A percentile compares a stretch with the other conserved stretches of the same genome.
These are phyloP conservation scores for Actinia tenebrosa DNA, from an alignment of 64 coral and sea anemone species.

Conservation along the genomic window DNA sequence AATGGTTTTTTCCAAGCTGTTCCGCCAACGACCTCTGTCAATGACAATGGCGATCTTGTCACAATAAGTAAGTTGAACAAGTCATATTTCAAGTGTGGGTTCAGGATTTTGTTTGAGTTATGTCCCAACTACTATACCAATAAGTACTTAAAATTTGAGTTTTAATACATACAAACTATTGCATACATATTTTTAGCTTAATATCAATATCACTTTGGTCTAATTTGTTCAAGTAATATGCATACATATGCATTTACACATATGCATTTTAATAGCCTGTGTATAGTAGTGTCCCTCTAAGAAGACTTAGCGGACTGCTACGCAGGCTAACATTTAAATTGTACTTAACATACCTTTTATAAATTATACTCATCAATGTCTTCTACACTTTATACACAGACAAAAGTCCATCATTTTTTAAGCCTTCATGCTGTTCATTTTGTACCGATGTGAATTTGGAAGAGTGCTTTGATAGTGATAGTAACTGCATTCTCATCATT, in stretches of 20 bases:
- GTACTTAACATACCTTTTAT: neutral
- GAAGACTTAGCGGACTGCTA: too few species aligned
- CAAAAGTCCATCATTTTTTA: slow-evolving; percentile 23
- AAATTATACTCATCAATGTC: neutral
- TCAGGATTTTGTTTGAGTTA: too few species aligned
- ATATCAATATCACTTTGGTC: too few species aligned
- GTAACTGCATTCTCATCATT: neutral
- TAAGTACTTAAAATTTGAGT: too few species aligned
- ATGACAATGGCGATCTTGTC: slow-evolving; percentile 13
- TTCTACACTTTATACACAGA: neutral
- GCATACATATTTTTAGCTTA: too few species aligned
- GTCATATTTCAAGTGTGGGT: neutral
- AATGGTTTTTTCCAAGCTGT: slow-evolving; percentile 2
- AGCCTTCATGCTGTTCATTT: slow-evolving; percentile 14
- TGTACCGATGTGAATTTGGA: slow-evolving; percentile 9
- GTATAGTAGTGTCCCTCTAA: too few species aligned
- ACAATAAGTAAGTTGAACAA: slow-evolving; percentile 21
- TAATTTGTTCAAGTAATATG: too few species aligned
- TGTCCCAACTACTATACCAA: too few species aligned
- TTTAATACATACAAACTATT: too few species aligned
- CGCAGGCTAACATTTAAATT: too few species aligned
- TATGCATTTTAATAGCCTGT: too few species aligned
- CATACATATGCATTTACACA: too few species aligned
- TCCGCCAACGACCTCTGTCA: neutral
- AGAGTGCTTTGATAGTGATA: neutral